phyloP scores from a whole-genome alignment of 2,888 invertebrate genomes.

The Prosapia bicincta region DNA sequence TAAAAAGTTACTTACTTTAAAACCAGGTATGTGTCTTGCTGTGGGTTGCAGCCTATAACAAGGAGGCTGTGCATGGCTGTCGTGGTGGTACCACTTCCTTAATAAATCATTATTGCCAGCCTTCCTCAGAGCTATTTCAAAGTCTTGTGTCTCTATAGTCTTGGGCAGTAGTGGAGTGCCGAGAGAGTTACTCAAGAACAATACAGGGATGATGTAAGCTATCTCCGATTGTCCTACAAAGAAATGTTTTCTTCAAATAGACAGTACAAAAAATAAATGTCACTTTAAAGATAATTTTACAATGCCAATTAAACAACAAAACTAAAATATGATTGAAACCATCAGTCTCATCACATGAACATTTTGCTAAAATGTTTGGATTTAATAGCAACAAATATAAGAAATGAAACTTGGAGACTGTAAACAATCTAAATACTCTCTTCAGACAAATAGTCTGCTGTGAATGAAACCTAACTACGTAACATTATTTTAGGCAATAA shows the following conservation, averaged over 20 bases:
- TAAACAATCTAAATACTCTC: too few relatives aligned
- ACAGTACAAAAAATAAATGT: too few relatives aligned
- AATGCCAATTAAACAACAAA: too few relatives aligned
- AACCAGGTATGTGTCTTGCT: slow-evolving; percentile 53
- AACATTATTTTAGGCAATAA: too few relatives aligned
- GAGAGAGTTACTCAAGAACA: slow-evolving; percentile 74
- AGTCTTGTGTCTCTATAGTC: slow-evolving; percentile 75
- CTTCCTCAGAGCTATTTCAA: slow-evolving; percentile 67
- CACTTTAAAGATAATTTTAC: too few relatives aligned
- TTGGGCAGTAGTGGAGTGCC: slow-evolving; percentile 74
- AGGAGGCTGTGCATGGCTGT: slow-evolving; percentile 68
- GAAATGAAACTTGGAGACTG: too few relatives aligned
- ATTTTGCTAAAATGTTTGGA: too few relatives aligned
- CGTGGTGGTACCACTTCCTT: slow-evolving; percentile 60
- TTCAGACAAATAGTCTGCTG: too few relatives aligned
- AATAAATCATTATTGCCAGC: slow-evolving; percentile 49
- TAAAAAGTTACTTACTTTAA: slow-evolving; percentile 46
- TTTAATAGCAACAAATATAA: too few relatives aligned
- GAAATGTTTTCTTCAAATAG: slow-evolving; percentile 8
- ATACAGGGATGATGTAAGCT: slow-evolving; percentile 71
- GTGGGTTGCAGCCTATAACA: slow-evolving; percentile 69
- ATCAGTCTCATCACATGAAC: too few relatives aligned
- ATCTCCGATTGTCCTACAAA: slow-evolving; percentile 65
- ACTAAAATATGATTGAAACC: too few relatives aligned
- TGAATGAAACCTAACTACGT: too few relatives aligned